Conservation (phyloP, 2,797 vertebrate genomes). For the Poeciliopsis paucimaculata region DNA sequence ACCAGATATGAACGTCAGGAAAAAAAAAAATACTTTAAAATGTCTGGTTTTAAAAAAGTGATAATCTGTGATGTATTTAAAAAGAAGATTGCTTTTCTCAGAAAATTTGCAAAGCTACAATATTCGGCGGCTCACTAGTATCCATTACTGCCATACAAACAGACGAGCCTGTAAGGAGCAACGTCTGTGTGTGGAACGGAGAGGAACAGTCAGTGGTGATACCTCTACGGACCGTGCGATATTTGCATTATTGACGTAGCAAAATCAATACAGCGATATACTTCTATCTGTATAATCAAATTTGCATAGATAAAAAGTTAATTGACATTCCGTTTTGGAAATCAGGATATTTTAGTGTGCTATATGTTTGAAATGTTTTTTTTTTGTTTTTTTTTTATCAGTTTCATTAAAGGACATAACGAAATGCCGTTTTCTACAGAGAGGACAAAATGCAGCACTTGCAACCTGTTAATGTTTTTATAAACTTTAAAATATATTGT, state of each 20-base stretch:
- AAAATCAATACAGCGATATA: neutral
- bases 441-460: conserved; percentile 31
- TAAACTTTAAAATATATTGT: neutral
- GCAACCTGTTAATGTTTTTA: neutral
- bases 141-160: conserved; percentile 30
- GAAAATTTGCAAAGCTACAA: neutral
- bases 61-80: neutral
- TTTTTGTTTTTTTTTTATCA: neutral
- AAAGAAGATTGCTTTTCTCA: neutral
- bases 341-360: neutral
- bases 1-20: conserved; percentile 21
- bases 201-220: neutral
- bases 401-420: neutral
- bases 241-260: neutral
- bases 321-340: neutral
- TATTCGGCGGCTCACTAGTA: neutral
- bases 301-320: neutral
- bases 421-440: neutral
- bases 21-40: neutral
- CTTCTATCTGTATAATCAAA: neutral
- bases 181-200: neutral
- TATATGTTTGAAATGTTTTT: neutral
- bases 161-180: too few species aligned
- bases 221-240: neutral
- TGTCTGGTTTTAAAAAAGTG: neutral